Percentiles rank a stretch among this genome's conserved stretches.
Conservation (phyloP, 2,888 invertebrate species). For the Drosophila ustulata region DNA sequence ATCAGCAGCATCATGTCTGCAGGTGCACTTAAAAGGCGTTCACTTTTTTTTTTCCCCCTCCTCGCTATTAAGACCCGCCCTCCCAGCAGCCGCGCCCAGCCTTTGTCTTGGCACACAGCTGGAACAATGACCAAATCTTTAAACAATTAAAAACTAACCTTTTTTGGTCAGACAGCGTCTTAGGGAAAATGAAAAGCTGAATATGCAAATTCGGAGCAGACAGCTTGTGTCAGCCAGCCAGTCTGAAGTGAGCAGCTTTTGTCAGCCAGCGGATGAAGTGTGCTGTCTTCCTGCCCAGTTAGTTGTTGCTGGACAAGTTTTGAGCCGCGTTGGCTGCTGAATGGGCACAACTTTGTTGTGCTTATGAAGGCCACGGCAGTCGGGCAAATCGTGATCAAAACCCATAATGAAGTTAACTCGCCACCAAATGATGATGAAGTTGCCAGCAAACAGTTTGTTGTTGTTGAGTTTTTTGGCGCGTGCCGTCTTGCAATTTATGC, state of each 20-base stretch:
- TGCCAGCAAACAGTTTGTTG: not conserved
- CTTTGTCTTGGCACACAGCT: slow-evolving; percentile 21
- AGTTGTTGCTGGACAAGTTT: slow-evolving; percentile 64
- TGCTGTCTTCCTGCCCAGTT: slow-evolving; percentile 1
- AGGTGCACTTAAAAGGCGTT: slow-evolving; percentile 81
- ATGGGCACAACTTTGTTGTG: slow-evolving; percentile 46
- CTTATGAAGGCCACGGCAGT: slow-evolving; percentile 66
- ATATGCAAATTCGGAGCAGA: slow-evolving; percentile 28
- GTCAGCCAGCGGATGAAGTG: not conserved
- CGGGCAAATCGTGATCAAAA: slow-evolving; percentile 68
- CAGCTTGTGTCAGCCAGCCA: slow-evolving; percentile 60
- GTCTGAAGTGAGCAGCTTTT: slow-evolving; percentile 9
- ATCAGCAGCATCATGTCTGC: slow-evolving; percentile 81
- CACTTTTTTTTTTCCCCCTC: slow-evolving; percentile 54
- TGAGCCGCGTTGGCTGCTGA: slow-evolving; percentile 34
- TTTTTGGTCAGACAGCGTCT: slow-evolving; percentile 45
- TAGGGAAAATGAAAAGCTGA: slow-evolving; percentile 35
- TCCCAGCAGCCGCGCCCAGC: slow-evolving; percentile 41
- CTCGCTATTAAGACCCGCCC: no score
- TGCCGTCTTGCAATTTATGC: slow-evolving; percentile 44
- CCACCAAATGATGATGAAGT: slow-evolving; percentile 40
- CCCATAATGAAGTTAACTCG: slow-evolving; percentile 46
- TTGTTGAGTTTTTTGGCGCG: slow-evolving; percentile 41
- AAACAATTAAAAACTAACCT: slow-evolving; percentile 80
- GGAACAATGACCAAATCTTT: slow-evolving; percentile 61